Evolutionary conservation across 2,797 vertebrate species (phyloP).

Genomic region (Rhynchotus rufescens): DNA sequence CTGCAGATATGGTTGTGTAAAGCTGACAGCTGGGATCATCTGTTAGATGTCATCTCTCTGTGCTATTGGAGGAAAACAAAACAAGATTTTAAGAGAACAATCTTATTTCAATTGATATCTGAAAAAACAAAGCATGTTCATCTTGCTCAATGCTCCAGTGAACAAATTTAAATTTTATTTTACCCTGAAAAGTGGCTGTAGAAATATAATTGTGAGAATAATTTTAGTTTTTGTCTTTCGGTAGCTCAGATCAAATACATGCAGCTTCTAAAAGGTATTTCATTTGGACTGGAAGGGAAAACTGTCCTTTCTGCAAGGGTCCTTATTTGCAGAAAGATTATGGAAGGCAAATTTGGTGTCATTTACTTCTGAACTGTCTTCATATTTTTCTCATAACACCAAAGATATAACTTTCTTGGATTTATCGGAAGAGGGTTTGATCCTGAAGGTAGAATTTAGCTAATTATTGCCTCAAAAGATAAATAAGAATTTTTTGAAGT

Average conservation of each 20-base stretch:
- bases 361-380: background rate
- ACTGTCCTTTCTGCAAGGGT: background rate
- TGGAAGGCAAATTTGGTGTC: background rate
- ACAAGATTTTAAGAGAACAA: background rate
- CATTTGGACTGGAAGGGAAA: background rate
- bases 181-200: background rate
- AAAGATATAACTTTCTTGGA: background rate
- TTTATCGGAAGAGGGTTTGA: background rate
- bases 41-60: slow-evolving; percentile 3
- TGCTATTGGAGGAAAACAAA: background rate
- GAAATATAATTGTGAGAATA: background rate
- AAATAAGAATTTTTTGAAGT: slow-evolving; percentile 20
- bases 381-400: background rate
- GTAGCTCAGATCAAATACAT: background rate
- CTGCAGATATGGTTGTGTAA: slow-evolving; percentile 65
- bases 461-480: background rate
- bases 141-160: background rate
- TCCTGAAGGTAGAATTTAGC: background rate
- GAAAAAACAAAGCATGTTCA: slow-evolving; percentile 1
- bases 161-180: background rate
- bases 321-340: background rate
- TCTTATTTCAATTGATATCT: slow-evolving; percentile 6
- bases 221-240: background rate
- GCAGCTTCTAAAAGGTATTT: background rate
- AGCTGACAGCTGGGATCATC: slow-evolving; percentile 57